Evolutionary conservation across 2,113 vertebrate genomes (phyloP).

Genomic region (Amphiprion percula): DNA sequence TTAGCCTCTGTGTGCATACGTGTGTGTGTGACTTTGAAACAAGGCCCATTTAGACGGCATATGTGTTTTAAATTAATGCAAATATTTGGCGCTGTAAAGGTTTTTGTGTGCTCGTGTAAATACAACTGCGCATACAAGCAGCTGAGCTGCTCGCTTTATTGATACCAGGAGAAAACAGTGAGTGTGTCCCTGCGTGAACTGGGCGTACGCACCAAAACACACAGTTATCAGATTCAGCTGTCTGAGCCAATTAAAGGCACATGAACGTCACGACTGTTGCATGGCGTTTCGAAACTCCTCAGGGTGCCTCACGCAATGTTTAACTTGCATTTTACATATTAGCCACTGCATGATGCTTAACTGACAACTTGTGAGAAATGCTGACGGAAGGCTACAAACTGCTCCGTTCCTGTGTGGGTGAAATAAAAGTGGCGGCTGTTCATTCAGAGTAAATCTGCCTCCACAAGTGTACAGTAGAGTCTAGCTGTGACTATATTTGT

Average conservation of each 20-base stretch:
- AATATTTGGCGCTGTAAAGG: slow-evolving; percentile 14
- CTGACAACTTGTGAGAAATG: not conserved
- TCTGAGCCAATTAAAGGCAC: slow-evolving; percentile 36
- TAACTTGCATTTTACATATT: slow-evolving; percentile 1
- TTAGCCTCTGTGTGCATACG: not conserved
- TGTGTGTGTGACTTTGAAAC: slow-evolving; percentile 2
- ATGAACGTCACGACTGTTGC: slow-evolving; percentile 36
- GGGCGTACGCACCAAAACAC: slow-evolving; percentile 53
- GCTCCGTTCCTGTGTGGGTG: slow-evolving; percentile 1
- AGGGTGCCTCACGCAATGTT: not conserved
- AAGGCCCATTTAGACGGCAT: not conserved
- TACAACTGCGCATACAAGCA: slow-evolving; percentile 1
- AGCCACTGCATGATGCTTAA: not conserved
- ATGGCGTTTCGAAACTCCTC: slow-evolving; percentile 10
- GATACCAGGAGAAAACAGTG: slow-evolving; percentile 29
- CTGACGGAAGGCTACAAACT: not conserved
- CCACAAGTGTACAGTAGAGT: slow-evolving; percentile 46
- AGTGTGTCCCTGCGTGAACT: slow-evolving; percentile 58
- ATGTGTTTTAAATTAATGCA: slow-evolving; percentile 15
- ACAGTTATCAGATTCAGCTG: slow-evolving; percentile 64
- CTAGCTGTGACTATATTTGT: slow-evolving; percentile 75
- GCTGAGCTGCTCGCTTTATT: slow-evolving; percentile 13
- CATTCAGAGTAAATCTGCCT: slow-evolving; percentile 49
- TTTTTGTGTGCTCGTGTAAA: slow-evolving; percentile 9
- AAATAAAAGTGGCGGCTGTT: slow-evolving; percentile 21